Evolutionary conservation across 2,113 vertebrate species (phyloP), one percentile per base, ranked within the genome.

Genomic region (Sakesphorus luctuosus): DNA sequence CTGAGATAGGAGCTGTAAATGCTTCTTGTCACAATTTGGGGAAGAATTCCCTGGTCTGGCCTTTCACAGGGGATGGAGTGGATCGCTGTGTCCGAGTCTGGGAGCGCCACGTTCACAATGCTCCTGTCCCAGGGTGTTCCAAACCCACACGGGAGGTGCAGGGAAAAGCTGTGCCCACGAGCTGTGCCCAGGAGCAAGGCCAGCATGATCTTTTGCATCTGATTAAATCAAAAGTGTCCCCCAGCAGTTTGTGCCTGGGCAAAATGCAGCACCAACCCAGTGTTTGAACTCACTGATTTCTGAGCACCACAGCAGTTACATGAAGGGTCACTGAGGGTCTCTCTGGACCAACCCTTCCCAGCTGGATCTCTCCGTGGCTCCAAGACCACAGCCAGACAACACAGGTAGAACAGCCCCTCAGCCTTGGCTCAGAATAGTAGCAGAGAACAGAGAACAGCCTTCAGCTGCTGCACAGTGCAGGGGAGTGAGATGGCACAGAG

Each of bases 311-410:
- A 53, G 58, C 8, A 40, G 15, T 26, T 3, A 13, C 3, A 3
- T 2, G 1, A 15, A 20, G 17, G 1, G 21, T 26, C 26, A 11
- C 6, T 3, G 1, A 6, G 9, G 2, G 33, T 7, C 18, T 8
- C 62, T 68, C 56, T 9, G 18, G 43, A 23, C 18, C 59, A 68
- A 25, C 49, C 65, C 56, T 24, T 18, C 44, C 53, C 53, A 31
- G 21, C 12, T 20, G 2, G 9, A 38, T 2, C 16, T 10, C 40
- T 3, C 26, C 4, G 1, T 5, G 35, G 33, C 23, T 35, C 38
- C 56, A 13, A 38, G 50, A 38, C 62, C 2, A 0, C 3, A 40
- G 43, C 6, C 49, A 26, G 52, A 29, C 6, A 43, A 17, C 4
- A 6, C 25, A 53, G 44, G 44, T 20, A 4, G 18, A 28, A 1